phyloP scores from a whole-genome alignment of 2,797 vertebrate genomes.

The Micromesistius poutassou region DNA sequence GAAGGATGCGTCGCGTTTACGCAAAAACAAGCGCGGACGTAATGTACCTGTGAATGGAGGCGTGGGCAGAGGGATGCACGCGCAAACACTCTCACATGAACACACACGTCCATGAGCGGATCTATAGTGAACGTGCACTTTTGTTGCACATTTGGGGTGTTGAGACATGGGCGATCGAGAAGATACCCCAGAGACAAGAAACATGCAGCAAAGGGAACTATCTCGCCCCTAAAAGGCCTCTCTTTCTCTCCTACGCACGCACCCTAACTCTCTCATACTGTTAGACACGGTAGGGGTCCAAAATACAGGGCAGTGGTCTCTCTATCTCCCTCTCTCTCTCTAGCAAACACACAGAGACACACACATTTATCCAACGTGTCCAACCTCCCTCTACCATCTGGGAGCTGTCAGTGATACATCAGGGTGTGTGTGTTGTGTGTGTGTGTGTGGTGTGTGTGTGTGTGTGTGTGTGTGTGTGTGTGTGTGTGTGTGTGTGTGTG shows the following conservation, averaged over 20 bases:
- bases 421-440: conserved; percentile 11
- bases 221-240: background rate
- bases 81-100: no score
- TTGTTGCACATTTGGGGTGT: background rate
- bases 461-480: conserved; percentile 7
- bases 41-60: conserved; percentile 35
- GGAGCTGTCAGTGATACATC: conserved; percentile 38
- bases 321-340: conserved; percentile 1
- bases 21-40: conserved; percentile 7
- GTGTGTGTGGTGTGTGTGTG: conserved; percentile 12
- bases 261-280: background rate
- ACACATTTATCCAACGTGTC: conserved; percentile 39
- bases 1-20: background rate
- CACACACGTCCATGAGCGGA: no score
- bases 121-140: background rate
- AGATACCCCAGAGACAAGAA: background rate
- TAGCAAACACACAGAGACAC: conserved; percentile 14
- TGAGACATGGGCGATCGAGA: background rate
- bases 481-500: conserved; percentile 9
- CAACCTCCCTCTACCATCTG: conserved; percentile 45
- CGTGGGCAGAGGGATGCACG: conserved; percentile 6
- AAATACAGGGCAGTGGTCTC: background rate
- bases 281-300: background rate
- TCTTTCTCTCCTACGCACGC: background rate
- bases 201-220: background rate